Evolutionary conservation across 2,888 invertebrate species (phyloP), one percentile per base, ranked within the genome.

Genomic region (Timema cristinae): DNA sequence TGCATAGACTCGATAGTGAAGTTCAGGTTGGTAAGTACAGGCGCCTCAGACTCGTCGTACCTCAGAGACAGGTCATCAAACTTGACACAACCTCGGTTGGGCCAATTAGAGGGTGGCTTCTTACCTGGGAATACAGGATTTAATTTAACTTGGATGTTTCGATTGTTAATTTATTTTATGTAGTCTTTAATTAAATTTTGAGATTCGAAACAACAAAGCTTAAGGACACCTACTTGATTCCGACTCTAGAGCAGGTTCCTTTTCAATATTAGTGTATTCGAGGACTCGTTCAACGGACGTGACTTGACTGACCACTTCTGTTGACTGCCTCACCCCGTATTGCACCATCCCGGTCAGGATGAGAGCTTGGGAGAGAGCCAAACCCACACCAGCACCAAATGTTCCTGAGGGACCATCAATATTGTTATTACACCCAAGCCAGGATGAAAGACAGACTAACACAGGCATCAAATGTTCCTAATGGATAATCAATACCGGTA

Each of bases 291-390:
- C 95, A 0, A 95, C 94, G 69, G 90, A 89, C 7, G 90, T 91
- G 91, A 91, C 91, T 78, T 91, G 89, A n/a, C 89, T 89, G 68
- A 90, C 85, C 49, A 89, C 88, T 79, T 94, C 94, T 0, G 94
- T 91, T 50, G 90, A 88, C 80, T 93, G 92, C 73, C 93, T 85
- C 74, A 94, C 89, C 9, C 92, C 92, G 82, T 90, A 89, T 79
- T 93, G 93, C 71, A 94, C 87, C 89, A 93, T 91, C 74, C 91
- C 93, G 71, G 92, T 91, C 73, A 94, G 79, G 76, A 90, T 88
- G 71, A 91, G 81, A 73, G 90, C 89, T 77, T 91, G 91, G 48
- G 91, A 90, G 74, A 92, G 85, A 0, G 90, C 90, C 68, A 92
- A 81, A 6, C 92, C 92, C 0, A 91, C 90, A 78, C 89, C 86